Conservation (phyloP, 2,888 invertebrate genomes). For the Clusia tigrina region DNA sequence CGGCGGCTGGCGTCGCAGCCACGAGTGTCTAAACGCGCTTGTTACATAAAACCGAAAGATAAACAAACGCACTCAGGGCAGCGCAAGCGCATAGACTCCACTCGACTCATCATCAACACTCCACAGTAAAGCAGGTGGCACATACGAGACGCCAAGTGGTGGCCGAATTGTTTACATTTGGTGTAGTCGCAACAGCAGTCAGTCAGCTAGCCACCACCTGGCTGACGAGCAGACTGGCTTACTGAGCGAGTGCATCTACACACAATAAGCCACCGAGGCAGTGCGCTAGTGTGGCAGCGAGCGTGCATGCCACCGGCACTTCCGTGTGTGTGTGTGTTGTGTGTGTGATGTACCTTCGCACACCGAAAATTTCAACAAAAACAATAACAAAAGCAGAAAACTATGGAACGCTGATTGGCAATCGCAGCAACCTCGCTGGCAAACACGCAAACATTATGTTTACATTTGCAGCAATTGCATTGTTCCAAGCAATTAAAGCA, state of each 20-base stretch:
- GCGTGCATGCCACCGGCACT: conserved; percentile 3
- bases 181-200: background rate
- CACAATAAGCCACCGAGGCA: background rate
- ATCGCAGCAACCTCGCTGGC: background rate
- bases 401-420: background rate
- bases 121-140: background rate
- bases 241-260: background rate
- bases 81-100: background rate
- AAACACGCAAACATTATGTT: conserved; percentile 25
- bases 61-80: background rate
- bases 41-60: background rate
- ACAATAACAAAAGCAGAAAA: background rate
- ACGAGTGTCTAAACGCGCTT: background rate
- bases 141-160: background rate
- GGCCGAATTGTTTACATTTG: background rate
- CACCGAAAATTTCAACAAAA: background rate
- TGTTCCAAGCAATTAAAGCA: conserved; percentile 1
- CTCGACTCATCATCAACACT: too few species aligned
- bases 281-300: background rate
- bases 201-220: background rate
- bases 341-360: background rate
- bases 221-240: too few species aligned
- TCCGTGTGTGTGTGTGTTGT: conserved; percentile 11
- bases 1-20: background rate
- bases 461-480: conserved; percentile 16